These are phyloP conservation scores for Argyrosomus regius DNA, from an alignment of 2,797 vertebrate genomes.

Conservation along the genomic window DNA sequence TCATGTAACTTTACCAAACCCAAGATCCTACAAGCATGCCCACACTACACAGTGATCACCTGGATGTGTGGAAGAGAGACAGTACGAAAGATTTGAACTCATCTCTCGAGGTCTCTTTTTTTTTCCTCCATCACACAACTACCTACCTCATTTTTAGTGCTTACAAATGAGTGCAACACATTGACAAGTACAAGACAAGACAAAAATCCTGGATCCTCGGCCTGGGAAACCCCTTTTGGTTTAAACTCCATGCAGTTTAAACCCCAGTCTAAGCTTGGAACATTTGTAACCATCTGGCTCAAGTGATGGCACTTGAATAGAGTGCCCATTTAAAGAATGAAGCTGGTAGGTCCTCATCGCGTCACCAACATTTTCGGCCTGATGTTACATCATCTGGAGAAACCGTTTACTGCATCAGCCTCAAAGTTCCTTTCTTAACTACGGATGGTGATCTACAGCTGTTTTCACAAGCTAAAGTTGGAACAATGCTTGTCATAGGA, in stretches of 20 bases:
- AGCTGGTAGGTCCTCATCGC: background rate
- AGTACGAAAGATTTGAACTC: background rate
- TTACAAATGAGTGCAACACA: background rate
- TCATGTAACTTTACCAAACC: background rate
- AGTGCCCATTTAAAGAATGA: conserved; percentile 6
- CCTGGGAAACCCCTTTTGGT: no score
- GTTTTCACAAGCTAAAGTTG: background rate
- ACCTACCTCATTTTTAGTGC: background rate
- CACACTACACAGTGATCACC: background rate
- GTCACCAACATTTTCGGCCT: background rate
- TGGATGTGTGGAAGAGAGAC: background rate
- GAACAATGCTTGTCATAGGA: background rate
- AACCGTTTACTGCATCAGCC: no score
- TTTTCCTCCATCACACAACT: background rate
- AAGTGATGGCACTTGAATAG: background rate
- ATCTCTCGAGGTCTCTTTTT: background rate
- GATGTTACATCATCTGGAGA: background rate
- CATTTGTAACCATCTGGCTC: background rate
- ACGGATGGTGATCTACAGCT: background rate
- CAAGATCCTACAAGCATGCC: background rate
- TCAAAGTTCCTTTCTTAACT: no score
- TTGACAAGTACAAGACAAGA: background rate
- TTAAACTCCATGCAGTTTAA: background rate
- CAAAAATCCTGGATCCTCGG: no score
- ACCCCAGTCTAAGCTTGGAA: background rate